Evolutionary conservation across 2,888 invertebrate species (phyloP).

Genomic region (Chloroclystis v-ata): DNA sequence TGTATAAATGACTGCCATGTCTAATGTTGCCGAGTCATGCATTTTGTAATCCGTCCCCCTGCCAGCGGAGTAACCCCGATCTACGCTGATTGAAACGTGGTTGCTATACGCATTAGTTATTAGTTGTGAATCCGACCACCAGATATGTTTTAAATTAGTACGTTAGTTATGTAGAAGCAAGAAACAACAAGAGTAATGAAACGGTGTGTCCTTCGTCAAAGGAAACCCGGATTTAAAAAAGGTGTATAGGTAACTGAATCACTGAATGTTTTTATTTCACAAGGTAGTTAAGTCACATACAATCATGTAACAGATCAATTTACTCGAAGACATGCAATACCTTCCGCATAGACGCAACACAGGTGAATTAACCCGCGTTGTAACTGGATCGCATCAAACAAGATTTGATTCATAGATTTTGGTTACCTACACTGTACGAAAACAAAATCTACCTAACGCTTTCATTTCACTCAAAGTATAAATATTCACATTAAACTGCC

Average conservation of each 20-base stretch:
- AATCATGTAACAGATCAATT: conserved; percentile 13
- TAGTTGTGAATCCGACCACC: conserved; percentile 20
- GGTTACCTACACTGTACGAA: no score
- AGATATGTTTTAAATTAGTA: no score
- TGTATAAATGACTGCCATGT: conserved; percentile 52
- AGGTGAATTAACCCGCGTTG: conserved; percentile 8
- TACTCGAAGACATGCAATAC: conserved; percentile 14
- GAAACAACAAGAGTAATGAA: no score
- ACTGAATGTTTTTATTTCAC: neutral
- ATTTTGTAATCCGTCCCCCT: conserved; percentile 51
- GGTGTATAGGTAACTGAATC: no score
- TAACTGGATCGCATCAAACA: conserved; percentile 14
- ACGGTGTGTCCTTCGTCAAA: no score
- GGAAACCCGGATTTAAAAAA: no score
- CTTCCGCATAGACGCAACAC: conserved; percentile 17
- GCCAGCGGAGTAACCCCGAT: conserved; percentile 48
- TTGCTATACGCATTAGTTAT: conserved; percentile 50
- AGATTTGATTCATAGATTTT: no score
- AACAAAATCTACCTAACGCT: conserved; percentile 12
- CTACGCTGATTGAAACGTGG: conserved; percentile 66
- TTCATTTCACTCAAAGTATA: conserved; percentile 5
- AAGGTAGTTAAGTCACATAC: neutral
- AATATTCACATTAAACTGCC: conserved; percentile 13
- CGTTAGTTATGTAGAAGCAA: no score
- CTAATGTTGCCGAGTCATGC: conserved; percentile 69